Evolutionary conservation across 2,888 invertebrate genomes (phyloP), one percentile per base, ranked within the genome.

Genomic region (Molanna angustata): DNA sequence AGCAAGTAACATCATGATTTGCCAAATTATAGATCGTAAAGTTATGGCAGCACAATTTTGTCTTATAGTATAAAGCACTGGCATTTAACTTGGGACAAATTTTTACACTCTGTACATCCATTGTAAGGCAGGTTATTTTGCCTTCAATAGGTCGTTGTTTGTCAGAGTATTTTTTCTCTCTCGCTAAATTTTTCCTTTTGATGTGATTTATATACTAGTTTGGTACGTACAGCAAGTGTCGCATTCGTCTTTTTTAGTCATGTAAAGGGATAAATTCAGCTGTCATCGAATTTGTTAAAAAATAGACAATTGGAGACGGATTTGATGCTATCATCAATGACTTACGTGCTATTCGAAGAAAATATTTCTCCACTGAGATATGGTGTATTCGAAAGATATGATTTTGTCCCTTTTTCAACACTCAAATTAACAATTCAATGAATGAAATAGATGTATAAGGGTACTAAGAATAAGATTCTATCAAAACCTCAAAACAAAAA

Each of bases 51-150:
- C 42, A 50, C 22, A 53, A 37, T 42, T 53, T 53, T 44, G 49
- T 50, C 17, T 53, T 53, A 39, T 42, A 53, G 31, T 49, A 35
- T 58, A 54, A 35, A 49, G 49, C 52, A 42, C 54, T 46, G 20
- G 55, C 57, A 22, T 56, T 58, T 59, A 60, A n/a, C n/a, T n/a
- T n/a, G 7, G 27, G 27, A 27, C 7, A 6, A 6, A 27, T 27
- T 27, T 27, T 27, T 27, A 27, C 6, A 6, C 7, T 11, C 27
- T 27, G 7, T 27, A 27, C 6, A 27, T 27, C 27, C 27, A 27
- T 27, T 6, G 27, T 27, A 7, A 27, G 11, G 6, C 6, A 6
- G 6, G 27, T 27, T 6, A 6, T 7, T 27, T 27, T 27, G 6
- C 27, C 27, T 7, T 27, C 27, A 7, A 27, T 11, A 27, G 27